phyloP scores from a whole-genome alignment of 2,113 vertebrate species.

The Lophius piscatorius region DNA sequence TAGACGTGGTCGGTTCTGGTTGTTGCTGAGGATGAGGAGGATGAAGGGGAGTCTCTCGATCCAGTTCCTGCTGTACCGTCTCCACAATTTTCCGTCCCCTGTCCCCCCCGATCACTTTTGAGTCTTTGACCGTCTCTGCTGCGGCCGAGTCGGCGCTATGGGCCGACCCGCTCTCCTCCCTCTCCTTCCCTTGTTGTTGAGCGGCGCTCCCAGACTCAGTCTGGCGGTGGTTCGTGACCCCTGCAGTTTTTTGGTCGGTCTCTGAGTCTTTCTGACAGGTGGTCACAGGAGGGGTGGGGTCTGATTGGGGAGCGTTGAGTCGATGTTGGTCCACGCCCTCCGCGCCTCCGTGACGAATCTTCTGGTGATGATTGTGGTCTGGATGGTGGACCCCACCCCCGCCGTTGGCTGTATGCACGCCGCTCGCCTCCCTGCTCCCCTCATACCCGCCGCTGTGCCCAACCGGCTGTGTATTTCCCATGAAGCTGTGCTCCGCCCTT shows the following conservation, averaged over 20 bases:
- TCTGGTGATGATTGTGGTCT: conserved; percentile 37
- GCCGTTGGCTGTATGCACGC: conserved; percentile 11
- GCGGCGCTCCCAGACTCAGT: conserved; percentile 30
- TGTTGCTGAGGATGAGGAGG: conserved; percentile 60
- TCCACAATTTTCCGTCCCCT: conserved; percentile 56
- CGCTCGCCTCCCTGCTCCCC: conserved; percentile 49
- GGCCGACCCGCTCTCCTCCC: conserved; percentile 46
- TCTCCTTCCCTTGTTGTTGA: conserved; percentile 32
- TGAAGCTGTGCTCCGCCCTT: conserved; percentile 40
- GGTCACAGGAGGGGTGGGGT: conserved; percentile 24
- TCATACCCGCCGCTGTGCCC: conserved; percentile 64
- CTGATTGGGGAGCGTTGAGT: conserved; percentile 61
- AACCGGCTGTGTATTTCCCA: conserved; percentile 29
- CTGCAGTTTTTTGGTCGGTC: conserved; percentile 32
- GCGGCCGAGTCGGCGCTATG: conserved; percentile 37
- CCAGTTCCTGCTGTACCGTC: conserved; percentile 59
- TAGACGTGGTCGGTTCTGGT: conserved; percentile 60
- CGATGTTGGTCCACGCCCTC: conserved; percentile 48
- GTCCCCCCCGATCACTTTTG: conserved; percentile 21
- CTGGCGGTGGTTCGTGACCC: conserved; percentile 38
- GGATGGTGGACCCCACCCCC: conserved; percentile 19
- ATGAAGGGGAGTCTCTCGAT: conserved; percentile 36
- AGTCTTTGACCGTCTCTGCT: conserved; percentile 48
- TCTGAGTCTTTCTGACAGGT: conserved; percentile 54
- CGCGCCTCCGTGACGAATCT: conserved; percentile 3